These are phyloP conservation scores for Ceuthmochares aereus DNA, from an alignment of 2,113 vertebrate genomes.

Conservation along the genomic window DNA sequence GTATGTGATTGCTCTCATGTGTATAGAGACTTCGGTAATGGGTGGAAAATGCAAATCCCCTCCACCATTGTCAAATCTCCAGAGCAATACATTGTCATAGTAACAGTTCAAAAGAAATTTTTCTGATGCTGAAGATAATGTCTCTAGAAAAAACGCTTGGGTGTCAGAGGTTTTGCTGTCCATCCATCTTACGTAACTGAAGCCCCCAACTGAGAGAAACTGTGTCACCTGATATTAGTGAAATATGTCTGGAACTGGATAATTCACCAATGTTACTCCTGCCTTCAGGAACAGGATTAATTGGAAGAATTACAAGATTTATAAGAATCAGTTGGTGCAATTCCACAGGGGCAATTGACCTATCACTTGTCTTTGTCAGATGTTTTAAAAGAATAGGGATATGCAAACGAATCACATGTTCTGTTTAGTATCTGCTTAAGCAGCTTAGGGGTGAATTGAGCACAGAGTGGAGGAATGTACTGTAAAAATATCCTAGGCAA, in stretches of 20 bases:
- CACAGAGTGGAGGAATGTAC: neutral
- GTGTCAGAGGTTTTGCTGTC: neutral
- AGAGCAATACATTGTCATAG: slow-evolving; percentile 6
- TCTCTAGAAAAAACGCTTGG: neutral
- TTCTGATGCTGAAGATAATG: neutral
- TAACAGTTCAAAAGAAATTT: slow-evolving; percentile 13
- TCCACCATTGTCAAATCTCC: neutral
- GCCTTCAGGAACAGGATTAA: neutral
- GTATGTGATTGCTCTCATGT: neutral
- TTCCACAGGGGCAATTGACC: slow-evolving; percentile 1
- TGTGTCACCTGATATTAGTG: neutral
- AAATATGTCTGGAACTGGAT: neutral
- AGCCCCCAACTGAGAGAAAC: neutral
- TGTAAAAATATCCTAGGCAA: neutral
- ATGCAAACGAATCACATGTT: neutral
- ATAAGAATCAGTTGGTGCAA: neutral
- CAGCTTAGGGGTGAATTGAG: slow-evolving; percentile 4
- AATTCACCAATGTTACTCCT: neutral
- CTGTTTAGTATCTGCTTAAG: neutral
- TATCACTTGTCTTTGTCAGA: slow-evolving; percentile 24
- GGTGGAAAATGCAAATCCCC: slow-evolving; percentile 32
- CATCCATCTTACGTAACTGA: neutral
- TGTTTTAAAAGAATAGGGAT: slow-evolving; percentile 25
- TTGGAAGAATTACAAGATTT: slow-evolving; percentile 7
- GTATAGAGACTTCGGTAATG: neutral